Conservation (phyloP, 2,113 vertebrate genomes). For the Indicator maculatus region DNA sequence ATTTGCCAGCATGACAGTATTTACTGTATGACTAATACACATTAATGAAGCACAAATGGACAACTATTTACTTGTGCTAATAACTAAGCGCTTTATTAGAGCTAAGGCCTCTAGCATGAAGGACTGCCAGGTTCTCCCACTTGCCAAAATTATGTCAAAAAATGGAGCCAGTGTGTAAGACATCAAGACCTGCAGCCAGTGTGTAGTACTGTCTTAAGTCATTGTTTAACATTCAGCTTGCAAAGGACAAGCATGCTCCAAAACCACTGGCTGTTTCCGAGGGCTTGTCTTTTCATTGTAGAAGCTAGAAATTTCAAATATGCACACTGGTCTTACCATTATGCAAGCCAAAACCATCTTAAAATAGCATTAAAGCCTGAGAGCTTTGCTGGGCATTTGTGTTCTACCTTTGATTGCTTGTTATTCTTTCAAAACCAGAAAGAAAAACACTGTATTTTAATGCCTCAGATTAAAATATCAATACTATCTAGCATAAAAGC, state of each 20-base stretch:
- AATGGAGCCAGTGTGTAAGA: constrained; percentile 37
- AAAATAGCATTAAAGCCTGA: constrained; percentile 51
- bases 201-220: constrained; percentile 34
- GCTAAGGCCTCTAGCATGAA: constrained; percentile 46
- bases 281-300: constrained; percentile 46
- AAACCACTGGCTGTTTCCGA: constrained; percentile 38
- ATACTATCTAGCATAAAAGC: constrained; percentile 19
- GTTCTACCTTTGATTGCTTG: neutral
- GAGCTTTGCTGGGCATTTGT: constrained; percentile 14
- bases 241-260: constrained; percentile 39
- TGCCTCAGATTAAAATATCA: constrained; percentile 51
- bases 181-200: constrained; percentile 39
- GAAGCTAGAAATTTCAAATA: constrained; percentile 50
- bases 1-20: constrained; percentile 43
- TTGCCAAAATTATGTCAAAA: constrained; percentile 71
- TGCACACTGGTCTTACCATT: neutral
- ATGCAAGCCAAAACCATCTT: neutral
- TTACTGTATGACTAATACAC: constrained; percentile 55
- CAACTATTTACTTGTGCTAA: constrained; percentile 60
- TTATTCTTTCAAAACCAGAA: constrained; percentile 23
- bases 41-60: constrained; percentile 57
- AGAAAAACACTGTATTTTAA: constrained; percentile 15
- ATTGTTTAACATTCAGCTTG: constrained; percentile 52
- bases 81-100: constrained; percentile 57
- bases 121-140: constrained; percentile 33